These are phyloP conservation scores for Samia ricini DNA, from an alignment of 1,140 invertebrate species.

Conservation along the genomic window DNA sequence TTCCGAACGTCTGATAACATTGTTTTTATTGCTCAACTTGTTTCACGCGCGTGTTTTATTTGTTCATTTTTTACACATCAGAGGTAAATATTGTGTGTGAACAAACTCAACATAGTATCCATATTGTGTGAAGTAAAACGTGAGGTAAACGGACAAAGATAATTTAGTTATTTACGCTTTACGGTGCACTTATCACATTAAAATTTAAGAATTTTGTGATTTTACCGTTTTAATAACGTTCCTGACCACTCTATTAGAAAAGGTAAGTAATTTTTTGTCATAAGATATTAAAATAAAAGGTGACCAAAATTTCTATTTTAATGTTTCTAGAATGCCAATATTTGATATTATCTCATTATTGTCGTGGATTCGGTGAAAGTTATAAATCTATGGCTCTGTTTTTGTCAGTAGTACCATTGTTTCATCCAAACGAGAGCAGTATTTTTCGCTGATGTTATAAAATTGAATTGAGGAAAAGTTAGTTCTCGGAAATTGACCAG, in stretches of 20 bases:
- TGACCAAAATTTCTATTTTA: background rate
- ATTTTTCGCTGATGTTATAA: background rate
- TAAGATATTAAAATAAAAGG: slow-evolving; percentile 10
- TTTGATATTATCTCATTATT: slow-evolving; percentile 6
- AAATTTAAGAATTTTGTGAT: slow-evolving; percentile 31
- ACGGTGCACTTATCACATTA: slow-evolving; percentile 41
- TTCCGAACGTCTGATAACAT: slow-evolving; percentile 18
- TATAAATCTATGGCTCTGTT: slow-evolving; percentile 15
- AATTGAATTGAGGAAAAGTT: background rate
- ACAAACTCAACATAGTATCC: slow-evolving; percentile 28
- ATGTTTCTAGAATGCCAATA: background rate
- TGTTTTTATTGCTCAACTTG: slow-evolving; percentile 21
- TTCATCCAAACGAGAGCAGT: slow-evolving; percentile 1
- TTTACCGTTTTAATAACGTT: slow-evolving; percentile 34
- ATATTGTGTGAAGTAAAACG: slow-evolving; percentile 26
- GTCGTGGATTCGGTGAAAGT: slow-evolving; percentile 22
- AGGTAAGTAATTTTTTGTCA: slow-evolving; percentile 43
- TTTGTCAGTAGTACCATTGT: slow-evolving; percentile 19
- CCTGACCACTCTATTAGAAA: slow-evolving; percentile 27
- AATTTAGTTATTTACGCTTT: slow-evolving; percentile 33
- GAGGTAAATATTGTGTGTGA: slow-evolving; percentile 21
- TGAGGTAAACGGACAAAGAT: slow-evolving; percentile 26
- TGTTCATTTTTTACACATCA: slow-evolving; percentile 27
- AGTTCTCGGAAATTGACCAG: slow-evolving; percentile 9
- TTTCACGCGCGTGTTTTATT: slow-evolving; percentile 25